A percentile compares a stretch with the other conserved stretches of the same genome.
These are phyloP conservation scores for Rana temporaria DNA, from an alignment of 2,113 vertebrate species.

Conservation along the genomic window DNA sequence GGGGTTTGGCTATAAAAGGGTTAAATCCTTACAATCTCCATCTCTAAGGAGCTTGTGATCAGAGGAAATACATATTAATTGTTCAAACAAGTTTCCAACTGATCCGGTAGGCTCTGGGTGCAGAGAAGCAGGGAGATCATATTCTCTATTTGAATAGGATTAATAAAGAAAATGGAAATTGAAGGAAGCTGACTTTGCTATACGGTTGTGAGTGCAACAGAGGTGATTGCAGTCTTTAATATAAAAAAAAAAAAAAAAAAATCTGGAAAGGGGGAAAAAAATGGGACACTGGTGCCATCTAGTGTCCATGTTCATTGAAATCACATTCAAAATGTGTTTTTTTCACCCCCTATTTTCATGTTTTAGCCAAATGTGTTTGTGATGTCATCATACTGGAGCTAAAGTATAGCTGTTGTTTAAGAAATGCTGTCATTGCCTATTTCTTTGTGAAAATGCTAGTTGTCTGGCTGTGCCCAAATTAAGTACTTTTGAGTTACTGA, in stretches of 20 bases:
- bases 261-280: neutral
- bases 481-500: too few relatives aligned
- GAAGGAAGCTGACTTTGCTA: constrained; percentile 55
- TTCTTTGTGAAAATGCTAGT: too few relatives aligned
- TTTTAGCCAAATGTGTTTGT: neutral
- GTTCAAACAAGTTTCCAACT: constrained; percentile 51
- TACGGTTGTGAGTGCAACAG: constrained; percentile 52
- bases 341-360: neutral
- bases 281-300: constrained; percentile 47
- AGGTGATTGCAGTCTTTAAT: constrained; percentile 56
- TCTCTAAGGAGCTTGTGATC: constrained; percentile 49
- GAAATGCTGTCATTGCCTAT: neutral
- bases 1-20: neutral
- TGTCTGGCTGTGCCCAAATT: too few relatives aligned
- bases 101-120: constrained; percentile 44
- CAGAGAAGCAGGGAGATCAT: constrained; percentile 45
- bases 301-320: constrained; percentile 8
- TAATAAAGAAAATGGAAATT: constrained; percentile 55
- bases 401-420: neutral
- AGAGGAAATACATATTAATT: constrained; percentile 52
- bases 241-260: constrained; percentile 19
- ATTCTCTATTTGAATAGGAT: constrained; percentile 56
- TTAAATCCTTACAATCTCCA: constrained; percentile 24
- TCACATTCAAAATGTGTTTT: neutral
- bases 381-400: neutral